Evolutionary conservation across 1,140 invertebrate species (phyloP), one percentile per base, ranked within the genome.

Genomic region (Aphaenogaster rudis): DNA sequence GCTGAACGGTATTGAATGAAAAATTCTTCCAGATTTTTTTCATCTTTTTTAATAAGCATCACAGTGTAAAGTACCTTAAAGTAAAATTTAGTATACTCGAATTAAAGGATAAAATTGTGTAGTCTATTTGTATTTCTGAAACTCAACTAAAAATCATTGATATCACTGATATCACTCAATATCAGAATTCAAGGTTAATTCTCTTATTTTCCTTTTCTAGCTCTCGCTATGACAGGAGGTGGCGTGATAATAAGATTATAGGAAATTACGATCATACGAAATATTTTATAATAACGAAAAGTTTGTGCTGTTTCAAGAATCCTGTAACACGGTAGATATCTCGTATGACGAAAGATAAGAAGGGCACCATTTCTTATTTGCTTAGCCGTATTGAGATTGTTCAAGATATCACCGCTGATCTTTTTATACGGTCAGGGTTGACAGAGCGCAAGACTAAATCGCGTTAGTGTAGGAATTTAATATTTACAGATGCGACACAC

Each of bases 301-400:
- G 72, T 78, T 21, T 36, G 13, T 61, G 64, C n/a, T 36, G 21
- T 45, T 81, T 21, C 21, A 59, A 80, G 66, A 79, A 86, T 86
- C 74, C 57, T 63, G 76, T 48, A 54, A 77, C 54, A 67, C 71
- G 85, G 57, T 87, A 76, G 88, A 88, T 88, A 87, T 88, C 71
- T 67, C 57, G 61, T 28, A 45, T 39, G 69, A 81, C 45, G 59
- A 50, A 63, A 81, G 84, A 88, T 86, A 79, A 89, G 79, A 82
- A 86, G 88, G 78, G 74, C 61, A 88, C 71, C 86, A 84, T 82
- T 77, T 89, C 59, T 66, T 84, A 87, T 88, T 88, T 86, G 69
- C 74, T 67, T 67, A 88, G 86, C 76, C 81, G 86, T 80, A 88
- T 86, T 80, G 74, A 63, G 74, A 76, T 21, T 61, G 54, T 11